Conservation (phyloP, 1,140 invertebrate genomes). For the Eubasilissa regina region DNA sequence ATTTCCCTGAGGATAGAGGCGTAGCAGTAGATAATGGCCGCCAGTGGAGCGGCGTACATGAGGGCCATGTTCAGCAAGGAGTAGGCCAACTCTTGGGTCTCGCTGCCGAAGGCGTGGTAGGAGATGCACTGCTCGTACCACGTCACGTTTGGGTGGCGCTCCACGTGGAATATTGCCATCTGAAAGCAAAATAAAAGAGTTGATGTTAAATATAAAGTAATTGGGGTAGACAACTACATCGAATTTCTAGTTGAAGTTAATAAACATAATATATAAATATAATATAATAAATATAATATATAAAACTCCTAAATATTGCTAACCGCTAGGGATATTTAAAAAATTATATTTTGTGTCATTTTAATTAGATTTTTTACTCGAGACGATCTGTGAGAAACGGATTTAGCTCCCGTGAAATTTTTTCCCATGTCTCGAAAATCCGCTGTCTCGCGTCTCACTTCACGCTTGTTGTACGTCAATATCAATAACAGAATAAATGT, state of each 20-base stretch:
- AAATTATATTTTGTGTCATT: conserved; percentile 23
- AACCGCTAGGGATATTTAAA: too few species aligned
- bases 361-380: too few species aligned
- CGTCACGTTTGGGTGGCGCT: conserved; percentile 80
- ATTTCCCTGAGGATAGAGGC: conserved; percentile 88
- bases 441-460: too few species aligned
- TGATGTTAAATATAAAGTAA: conserved; percentile 68
- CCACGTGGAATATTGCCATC: conserved; percentile 85
- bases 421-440: too few species aligned
- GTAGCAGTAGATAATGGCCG: conserved; percentile 90
- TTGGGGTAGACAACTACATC: conserved; percentile 22
- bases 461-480: too few species aligned
- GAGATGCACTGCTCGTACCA: conserved; percentile 90
- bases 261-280: too few species aligned
- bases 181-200: conserved; percentile 9
- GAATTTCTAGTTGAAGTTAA: too few species aligned
- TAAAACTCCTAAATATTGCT: too few species aligned
- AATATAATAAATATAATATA: too few species aligned
- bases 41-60: conserved; percentile 89
- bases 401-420: too few species aligned
- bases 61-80: conserved; percentile 84
- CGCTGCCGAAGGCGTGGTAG: conserved; percentile 79
- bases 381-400: too few species aligned
- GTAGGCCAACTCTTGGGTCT: conserved; percentile 82
- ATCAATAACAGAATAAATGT: too few species aligned